Base-by-base conservation (phyloP, 2,113 vertebrate genomes). In the Lates calcarifer region DNA sequence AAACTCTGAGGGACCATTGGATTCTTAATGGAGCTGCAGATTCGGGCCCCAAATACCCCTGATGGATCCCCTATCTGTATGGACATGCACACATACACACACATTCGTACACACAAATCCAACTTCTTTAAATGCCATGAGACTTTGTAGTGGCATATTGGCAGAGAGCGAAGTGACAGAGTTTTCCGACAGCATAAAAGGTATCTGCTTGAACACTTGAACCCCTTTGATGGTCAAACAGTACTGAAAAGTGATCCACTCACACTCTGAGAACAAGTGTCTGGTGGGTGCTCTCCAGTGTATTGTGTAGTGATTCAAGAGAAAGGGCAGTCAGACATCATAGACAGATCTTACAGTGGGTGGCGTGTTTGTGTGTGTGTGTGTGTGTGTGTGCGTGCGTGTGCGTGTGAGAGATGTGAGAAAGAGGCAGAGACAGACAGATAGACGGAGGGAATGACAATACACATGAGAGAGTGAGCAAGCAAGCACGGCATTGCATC, bases 261-360 rank as follows among this genome's bases (percentile, higher is more conserved):
- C 76, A 51, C 77, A 79, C 74, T 79, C 71, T 14, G 57, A 80
- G 77, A 88, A 78, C 87, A 76, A 83, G 81, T 77, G 79, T 87
- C 89, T 88, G 41, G 53, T 84, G 78, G 76, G 37, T 85, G 65
- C 77, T 88, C 85, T 87, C 71, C 63, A 76, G 79, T 86, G 77
- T 77, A 83, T 79, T 85, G 83, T 76, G 74, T 58, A 77, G 77
- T 82, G 77, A 81, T 87, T 90, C 86, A 93, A 87, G 81, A 76
- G 77, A 89, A 89, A 90, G 84, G 75, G 53, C 84, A 91, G 71
- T 47, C 73, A 81, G 55, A 84, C 79, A 79, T 84, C 84, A 88
- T 11, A 83, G 69, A 62, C 61, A 74, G 71, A 80, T 73, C 79
- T 83, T 84, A 71, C 57, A 84, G 80, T 82, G 69, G 79, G 45